These are phyloP conservation scores for Halocaridina rubra DNA, from an alignment of 2,888 invertebrate species.

Conservation along the genomic window DNA sequence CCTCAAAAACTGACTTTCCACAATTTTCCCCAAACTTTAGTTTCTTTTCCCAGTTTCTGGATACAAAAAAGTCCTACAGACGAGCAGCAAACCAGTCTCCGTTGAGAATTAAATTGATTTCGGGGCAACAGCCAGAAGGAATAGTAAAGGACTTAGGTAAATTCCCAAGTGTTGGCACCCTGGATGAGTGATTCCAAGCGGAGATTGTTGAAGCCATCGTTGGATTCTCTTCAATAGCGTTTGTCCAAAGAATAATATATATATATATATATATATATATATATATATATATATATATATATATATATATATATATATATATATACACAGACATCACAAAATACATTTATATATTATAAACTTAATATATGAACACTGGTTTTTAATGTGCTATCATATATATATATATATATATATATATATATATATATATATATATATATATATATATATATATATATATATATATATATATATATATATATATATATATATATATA, in stretches of 20 bases:
- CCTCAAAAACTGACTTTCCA: background rate
- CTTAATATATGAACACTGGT: too few species aligned
- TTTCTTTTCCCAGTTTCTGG: background rate
- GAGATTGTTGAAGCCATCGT: constrained; percentile 4
- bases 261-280: too few species aligned
- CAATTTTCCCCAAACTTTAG: background rate
- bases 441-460: constrained; percentile 23
- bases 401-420: background rate
- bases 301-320: too few species aligned
- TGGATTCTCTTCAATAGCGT: too few species aligned
- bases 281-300: too few species aligned
- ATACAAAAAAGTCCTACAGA: background rate
- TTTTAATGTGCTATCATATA: background rate
- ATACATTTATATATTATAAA: too few species aligned
- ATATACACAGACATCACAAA: too few species aligned
- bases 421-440: constrained; percentile 11
- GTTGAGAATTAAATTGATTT: too few species aligned
- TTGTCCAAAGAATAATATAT: too few species aligned
- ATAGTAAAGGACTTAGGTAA: too few species aligned
- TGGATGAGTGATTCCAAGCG: background rate
- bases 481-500: background rate
- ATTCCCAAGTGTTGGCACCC: constrained; percentile 5
- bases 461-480: background rate
- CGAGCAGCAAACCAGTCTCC: too few species aligned
- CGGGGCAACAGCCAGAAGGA: too few species aligned